phyloP scores from a whole-genome alignment of 2,113 vertebrate species.

The Empidonax traillii region DNA sequence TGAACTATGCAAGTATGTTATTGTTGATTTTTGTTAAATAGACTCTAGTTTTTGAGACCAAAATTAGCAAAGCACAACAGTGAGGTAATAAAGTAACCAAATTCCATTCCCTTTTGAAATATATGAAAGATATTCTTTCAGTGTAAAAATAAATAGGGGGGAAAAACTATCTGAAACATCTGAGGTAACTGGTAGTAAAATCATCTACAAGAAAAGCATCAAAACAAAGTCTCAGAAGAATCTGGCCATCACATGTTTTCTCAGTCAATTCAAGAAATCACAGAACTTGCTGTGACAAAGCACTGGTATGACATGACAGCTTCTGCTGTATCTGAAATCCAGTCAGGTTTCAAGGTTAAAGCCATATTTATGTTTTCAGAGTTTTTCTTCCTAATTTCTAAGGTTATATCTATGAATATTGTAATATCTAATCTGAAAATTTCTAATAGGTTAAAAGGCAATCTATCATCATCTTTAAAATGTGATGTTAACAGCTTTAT shows the following conservation, averaged over 20 bases:
- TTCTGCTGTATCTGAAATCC: constrained; percentile 15
- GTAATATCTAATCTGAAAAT: constrained; percentile 63
- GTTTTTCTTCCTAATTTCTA: constrained; percentile 51
- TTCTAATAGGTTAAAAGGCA: constrained; percentile 65
- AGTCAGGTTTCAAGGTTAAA: constrained; percentile 74
- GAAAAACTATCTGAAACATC: background rate
- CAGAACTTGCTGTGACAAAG: background rate
- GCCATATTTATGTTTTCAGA: constrained; percentile 57
- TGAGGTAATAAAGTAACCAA: background rate
- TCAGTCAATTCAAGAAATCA: background rate
- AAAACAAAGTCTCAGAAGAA: background rate
- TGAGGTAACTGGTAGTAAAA: background rate
- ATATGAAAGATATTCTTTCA: background rate
- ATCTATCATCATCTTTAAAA: constrained; percentile 71
- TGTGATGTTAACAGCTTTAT: constrained; percentile 69
- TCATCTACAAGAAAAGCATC: background rate
- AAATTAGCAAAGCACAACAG: background rate
- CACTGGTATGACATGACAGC: background rate
- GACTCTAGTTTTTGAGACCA: background rate
- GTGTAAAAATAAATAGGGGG: background rate
- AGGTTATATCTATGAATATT: constrained; percentile 70
- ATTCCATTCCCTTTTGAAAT: background rate
- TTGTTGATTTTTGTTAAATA: background rate
- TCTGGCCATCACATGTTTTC: background rate
- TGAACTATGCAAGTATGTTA: background rate